These are phyloP conservation scores for Scrobipalpa costella DNA, from an alignment of 2,888 invertebrate species.

Conservation along the genomic window DNA sequence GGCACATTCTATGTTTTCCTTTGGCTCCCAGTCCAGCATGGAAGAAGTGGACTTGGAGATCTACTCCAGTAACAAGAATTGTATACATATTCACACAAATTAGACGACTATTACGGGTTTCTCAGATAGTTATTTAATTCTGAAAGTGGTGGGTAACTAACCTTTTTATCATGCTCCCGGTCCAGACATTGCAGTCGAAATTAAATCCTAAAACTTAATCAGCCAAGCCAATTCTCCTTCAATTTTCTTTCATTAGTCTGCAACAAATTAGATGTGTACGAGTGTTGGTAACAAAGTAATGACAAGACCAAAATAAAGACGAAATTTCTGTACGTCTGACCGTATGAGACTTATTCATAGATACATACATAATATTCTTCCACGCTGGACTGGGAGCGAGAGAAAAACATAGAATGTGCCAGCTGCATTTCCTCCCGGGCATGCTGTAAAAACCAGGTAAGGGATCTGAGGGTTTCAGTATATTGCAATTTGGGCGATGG, in stretches of 20 bases:
- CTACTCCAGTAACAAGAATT: background rate
- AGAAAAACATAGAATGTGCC: too few species aligned
- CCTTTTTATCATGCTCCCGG: slow-evolving; percentile 9
- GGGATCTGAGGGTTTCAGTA: too few species aligned
- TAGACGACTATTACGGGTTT: background rate
- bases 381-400: too few species aligned
- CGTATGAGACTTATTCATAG: too few species aligned
- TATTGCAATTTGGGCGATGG: too few species aligned
- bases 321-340: slow-evolving; percentile 9
- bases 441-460: too few species aligned
- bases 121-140: background rate
- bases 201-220: slow-evolving; percentile 20
- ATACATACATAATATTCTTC: too few species aligned
- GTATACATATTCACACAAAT: background rate
- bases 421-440: too few species aligned
- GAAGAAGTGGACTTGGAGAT: background rate
- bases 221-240: slow-evolving; percentile 26
- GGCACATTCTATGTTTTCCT: too few species aligned
- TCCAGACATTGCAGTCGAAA: slow-evolving; percentile 5
- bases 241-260: slow-evolving; percentile 34
- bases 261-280: slow-evolving; percentile 29
- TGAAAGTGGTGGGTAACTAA: slow-evolving; percentile 4
- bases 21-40: too few species aligned
- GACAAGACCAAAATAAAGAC: slow-evolving; percentile 33
- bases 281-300: slow-evolving; percentile 31